These are phyloP conservation scores for Zaprionus bogoriensis DNA, from an alignment of 2,888 invertebrate species.

Conservation along the genomic window DNA sequence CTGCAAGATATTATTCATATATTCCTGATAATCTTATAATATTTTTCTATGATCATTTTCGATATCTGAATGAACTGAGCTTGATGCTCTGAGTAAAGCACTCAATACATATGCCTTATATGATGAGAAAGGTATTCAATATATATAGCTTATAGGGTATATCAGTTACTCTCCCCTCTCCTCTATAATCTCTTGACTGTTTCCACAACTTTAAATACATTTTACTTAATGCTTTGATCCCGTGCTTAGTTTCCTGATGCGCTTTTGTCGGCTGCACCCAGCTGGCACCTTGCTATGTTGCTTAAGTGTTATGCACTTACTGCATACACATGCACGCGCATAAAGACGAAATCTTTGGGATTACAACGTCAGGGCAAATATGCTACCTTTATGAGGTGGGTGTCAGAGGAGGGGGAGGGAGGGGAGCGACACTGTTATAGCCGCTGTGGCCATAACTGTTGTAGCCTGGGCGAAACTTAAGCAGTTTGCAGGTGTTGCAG, in stretches of 20 bases:
- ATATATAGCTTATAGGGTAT: no score
- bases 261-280: constrained; percentile 62
- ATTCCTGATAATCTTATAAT: no score
- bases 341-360: constrained; percentile 69
- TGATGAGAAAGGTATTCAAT: no score
- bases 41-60: no score
- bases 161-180: no score
- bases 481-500: constrained; percentile 74
- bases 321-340: constrained; percentile 47
- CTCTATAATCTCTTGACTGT: no score
- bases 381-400: constrained; percentile 30
- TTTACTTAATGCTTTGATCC: not conserved
- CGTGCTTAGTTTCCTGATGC: not conserved
- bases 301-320: constrained; percentile 76
- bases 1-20: no score
- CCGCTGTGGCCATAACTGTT: constrained; percentile 62
- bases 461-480: constrained; percentile 61
- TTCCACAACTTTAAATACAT: no score
- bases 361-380: constrained; percentile 67
- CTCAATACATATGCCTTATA: no score
- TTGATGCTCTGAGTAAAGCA: no score
- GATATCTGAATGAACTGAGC: no score
- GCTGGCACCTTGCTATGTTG: constrained; percentile 50
- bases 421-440: constrained; percentile 46
- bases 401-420: not conserved